These are phyloP conservation scores for Willowsia nigromaculata DNA, from an alignment of 2,888 invertebrate species.

Conservation along the genomic window DNA sequence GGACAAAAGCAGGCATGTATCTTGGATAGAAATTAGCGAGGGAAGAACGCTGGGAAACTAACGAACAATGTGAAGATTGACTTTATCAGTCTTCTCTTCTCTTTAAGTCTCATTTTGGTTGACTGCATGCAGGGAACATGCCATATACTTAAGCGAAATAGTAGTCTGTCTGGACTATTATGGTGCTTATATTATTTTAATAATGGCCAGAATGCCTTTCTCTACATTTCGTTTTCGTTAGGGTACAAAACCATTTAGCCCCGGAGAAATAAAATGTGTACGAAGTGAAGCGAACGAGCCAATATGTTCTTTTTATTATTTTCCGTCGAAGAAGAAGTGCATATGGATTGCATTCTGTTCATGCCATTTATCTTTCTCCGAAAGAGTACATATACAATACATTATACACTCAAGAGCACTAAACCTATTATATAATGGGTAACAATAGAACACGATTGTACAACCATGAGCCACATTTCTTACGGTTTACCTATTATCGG, in stretches of 20 bases:
- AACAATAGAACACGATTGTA: neutral
- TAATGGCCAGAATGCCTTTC: neutral
- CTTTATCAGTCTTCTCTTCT: conserved; percentile 71
- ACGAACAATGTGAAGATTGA: conserved; percentile 71
- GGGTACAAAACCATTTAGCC: neutral
- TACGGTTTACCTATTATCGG: neutral
- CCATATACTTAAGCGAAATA: neutral
- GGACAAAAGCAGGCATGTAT: neutral
- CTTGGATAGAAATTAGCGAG: conserved; percentile 1
- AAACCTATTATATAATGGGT: neutral
- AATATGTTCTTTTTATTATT: conserved; percentile 40
- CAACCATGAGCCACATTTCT: neutral
- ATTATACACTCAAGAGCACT: neutral
- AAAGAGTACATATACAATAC: neutral
- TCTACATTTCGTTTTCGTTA: neutral
- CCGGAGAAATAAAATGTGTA: neutral
- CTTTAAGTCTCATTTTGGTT: conserved; percentile 69
- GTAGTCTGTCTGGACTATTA: no score
- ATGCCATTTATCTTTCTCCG: conserved; percentile 54
- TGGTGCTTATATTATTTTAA: neutral
- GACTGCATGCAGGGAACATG: conserved; percentile 41
- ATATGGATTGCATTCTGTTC: conserved; percentile 40
- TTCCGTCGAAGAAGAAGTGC: conserved; percentile 35
- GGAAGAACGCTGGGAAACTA: conserved; percentile 11
- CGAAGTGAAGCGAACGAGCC: neutral